These are phyloP conservation scores for Esox masquinongy DNA, from an alignment of 2,797 vertebrate species.

Conservation along the genomic window DNA sequence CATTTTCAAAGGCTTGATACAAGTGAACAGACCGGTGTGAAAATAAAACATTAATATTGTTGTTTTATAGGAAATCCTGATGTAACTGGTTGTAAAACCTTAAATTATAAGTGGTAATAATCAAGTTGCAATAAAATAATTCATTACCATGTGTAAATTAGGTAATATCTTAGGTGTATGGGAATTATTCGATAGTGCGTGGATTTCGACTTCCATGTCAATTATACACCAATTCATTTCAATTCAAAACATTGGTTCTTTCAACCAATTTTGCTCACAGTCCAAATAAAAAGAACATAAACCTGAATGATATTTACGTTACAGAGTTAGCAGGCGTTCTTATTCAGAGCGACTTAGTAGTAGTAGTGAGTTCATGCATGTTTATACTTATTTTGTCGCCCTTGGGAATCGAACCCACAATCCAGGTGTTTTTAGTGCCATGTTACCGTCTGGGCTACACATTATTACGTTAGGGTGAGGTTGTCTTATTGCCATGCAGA, in stretches of 20 bases:
- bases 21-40: neutral
- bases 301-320: neutral
- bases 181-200: too few relatives aligned
- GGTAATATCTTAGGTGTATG: too few relatives aligned
- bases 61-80: too few relatives aligned
- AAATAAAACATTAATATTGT: neutral
- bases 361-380: neutral
- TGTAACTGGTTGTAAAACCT: too few relatives aligned
- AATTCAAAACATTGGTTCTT: neutral
- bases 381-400: neutral
- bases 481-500: neutral
- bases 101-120: too few relatives aligned
- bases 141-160: too few relatives aligned
- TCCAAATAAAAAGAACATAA: neutral
- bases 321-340: neutral
- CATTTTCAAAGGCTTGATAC: neutral
- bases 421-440: neutral
- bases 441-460: neutral
- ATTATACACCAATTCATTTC: too few relatives aligned
- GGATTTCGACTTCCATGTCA: too few relatives aligned
- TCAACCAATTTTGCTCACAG: neutral
- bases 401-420: neutral
- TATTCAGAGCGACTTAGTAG: neutral
- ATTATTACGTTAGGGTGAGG: neutral
- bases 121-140: too few relatives aligned